Evolutionary conservation across 2,113 vertebrate genomes (phyloP), one percentile per base, ranked within the genome.

Genomic region (Nyctereutes procyonoides): DNA sequence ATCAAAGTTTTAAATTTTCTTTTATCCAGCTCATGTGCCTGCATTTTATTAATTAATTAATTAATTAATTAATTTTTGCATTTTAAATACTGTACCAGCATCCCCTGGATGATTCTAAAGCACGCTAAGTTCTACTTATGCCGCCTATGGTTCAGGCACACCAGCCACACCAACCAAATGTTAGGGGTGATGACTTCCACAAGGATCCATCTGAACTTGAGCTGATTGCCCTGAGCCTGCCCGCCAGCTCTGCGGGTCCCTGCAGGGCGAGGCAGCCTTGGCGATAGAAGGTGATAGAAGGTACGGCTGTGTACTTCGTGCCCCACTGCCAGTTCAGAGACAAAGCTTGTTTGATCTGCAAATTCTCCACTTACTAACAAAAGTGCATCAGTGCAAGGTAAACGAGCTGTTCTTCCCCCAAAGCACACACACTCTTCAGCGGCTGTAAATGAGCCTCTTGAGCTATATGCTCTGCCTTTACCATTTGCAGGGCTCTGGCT

Each of bases 381-480:
- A 55, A 43, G 38, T 32, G 17, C 16, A 26, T 35, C 65, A 1
- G 14, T 58, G 48, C 58, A 48, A 30, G 28, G 51, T 67, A 3
- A 17, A 12, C 3, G 15, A 73, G 4, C 79, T 15, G 43, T 65
- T 14, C 17, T 28, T 56, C 22, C 32, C 13, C 20, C 58, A 38
- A 79, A 51, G 74, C 14, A 2, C 22, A 3, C 69, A 35, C 62
- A 80, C 16, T 48, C 67, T 58, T 43, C 51, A 26, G 28, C 15
- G 0, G 53, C 30, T 11, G 3, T 67, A 62, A 51, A 65, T 67
- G 51, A 63, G 38, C 63, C 28, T 20, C 0, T 6, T 2, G 13
- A 6, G 55, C 15, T 10, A 0, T 10, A 0, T n/a, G 35, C 38
- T 16, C 20, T 0, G 24, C 24, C 24, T 10, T 48, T 14, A 17